Evolutionary conservation across 2,888 invertebrate species (phyloP).

Genomic region (Nomada goodeniana): DNA sequence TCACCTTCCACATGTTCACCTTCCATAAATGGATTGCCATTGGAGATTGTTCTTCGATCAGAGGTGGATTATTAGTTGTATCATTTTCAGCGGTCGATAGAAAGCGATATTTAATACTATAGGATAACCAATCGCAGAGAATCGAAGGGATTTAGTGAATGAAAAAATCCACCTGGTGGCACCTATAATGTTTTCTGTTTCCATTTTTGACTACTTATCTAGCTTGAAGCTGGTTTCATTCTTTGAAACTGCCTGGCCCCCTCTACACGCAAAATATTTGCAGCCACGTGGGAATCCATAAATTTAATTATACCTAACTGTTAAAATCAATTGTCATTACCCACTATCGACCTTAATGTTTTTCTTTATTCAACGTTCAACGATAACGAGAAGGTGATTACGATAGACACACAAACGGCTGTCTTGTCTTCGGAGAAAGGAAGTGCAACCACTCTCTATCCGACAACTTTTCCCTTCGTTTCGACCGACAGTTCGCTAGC

Average conservation of each 20-base stretch:
- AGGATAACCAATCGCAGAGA: neutral
- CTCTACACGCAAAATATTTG: no score
- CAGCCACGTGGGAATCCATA: no score
- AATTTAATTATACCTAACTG: no score
- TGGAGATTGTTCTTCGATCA: neutral
- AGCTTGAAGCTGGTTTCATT: no score
- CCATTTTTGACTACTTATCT: no score
- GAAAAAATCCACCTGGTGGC: slow-evolving; percentile 19
- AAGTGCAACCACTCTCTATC: slow-evolving; percentile 69
- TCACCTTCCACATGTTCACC: neutral
- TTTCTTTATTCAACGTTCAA: neutral
- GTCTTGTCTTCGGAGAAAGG: slow-evolving; percentile 63
- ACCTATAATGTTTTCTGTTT: neutral
- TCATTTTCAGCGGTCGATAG: slow-evolving; percentile 9
- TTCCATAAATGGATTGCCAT: neutral
- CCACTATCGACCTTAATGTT: neutral
- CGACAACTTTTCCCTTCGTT: slow-evolving; percentile 76
- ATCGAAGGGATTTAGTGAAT: slow-evolving; percentile 1
- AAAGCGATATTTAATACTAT: slow-evolving; percentile 46
- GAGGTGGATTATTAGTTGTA: neutral
- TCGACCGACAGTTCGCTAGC: slow-evolving; percentile 58
- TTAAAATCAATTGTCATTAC: no score
- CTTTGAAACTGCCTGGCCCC: no score
- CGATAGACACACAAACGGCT: slow-evolving; percentile 31
- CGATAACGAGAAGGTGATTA: slow-evolving; percentile 46